Evolutionary conservation across 2,888 invertebrate species (phyloP).

Genomic region (Dynastes grantii): DNA sequence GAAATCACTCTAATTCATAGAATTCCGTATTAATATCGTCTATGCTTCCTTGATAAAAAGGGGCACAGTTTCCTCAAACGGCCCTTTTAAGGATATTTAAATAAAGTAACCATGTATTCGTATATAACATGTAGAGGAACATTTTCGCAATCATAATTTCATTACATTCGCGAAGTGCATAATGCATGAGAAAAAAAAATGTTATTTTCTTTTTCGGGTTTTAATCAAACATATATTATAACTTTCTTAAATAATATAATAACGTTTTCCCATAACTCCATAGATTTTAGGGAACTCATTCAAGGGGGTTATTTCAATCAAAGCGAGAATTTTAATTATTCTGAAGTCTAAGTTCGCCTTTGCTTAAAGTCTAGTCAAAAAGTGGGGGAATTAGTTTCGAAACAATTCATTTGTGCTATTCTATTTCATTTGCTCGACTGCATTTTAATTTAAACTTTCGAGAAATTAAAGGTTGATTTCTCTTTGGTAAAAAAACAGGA

Average conservation of each 20-base stretch:
- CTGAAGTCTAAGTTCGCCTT: neutral
- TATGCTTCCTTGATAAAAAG: too few relatives aligned
- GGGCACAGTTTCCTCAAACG: too few relatives aligned
- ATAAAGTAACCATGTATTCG: neutral
- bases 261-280: neutral
- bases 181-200: too few relatives aligned
- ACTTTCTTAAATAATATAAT: neutral
- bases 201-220: too few relatives aligned
- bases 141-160: too few relatives aligned
- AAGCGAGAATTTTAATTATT: neutral
- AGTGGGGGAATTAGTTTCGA: neutral
- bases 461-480: neutral
- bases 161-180: too few relatives aligned
- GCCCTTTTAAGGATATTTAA: neutral
- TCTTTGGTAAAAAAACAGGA: too few relatives aligned
- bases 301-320: neutral
- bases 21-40: too few relatives aligned
- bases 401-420: neutral
- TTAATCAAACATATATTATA: too few relatives aligned
- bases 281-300: neutral
- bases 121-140: too few relatives aligned
- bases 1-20: too few relatives aligned
- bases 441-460: neutral
- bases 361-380: too few relatives aligned
- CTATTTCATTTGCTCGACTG: conserved; percentile 4